Evolutionary conservation across 2,888 invertebrate species (phyloP), one percentile per base, ranked within the genome.

Genomic region (Stramonita haemastoma): DNA sequence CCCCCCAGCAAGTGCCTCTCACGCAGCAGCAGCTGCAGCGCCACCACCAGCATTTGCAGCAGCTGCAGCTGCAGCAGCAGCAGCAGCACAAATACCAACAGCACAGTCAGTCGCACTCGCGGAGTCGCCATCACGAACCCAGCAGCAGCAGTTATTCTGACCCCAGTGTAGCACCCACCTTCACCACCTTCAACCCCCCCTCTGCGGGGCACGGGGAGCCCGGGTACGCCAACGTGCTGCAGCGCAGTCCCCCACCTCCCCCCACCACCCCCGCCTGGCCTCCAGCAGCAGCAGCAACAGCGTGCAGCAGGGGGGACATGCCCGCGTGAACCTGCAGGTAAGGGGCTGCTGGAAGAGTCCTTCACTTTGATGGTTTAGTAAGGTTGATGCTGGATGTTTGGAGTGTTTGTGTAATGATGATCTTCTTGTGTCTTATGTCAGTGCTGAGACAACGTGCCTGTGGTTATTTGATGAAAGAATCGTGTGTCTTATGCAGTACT

Each of bases 281-380:
- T 73, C 85, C 73, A 89, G 89, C 85, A 70, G 32, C 89, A 89
- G 89, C 66, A 91, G 89, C 60, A 89, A 90, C 15, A 87, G 90
- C n/a, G 88, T 90, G 0, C 91, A 90, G 0, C 91, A 90, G 46
- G 89, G 90, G n/a, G 91, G 90, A 22, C 91, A 91, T 66, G 90
- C 91, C 26, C 70, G 91, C 57, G 91, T 91, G 46, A 91, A 91
- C 56, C n/a, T 91, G 57, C 91, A 90, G 87, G 87, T 87, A 34
- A 17, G 56, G 46, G 2, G n/a, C n/a, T n/a, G n/a, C 46, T 46
- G 46, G 8, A 46, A 46, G 2, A 46, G 46, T 46, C 46, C 46
- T 46, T 46, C 46, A 5, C 46, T 8, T 46, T 46, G 46, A 46
- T 46, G 4, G 8, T 46, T 2, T 5, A 46, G 2, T 46, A 5